phyloP scores from a whole-genome alignment of 2,888 invertebrate species.

The Rhimphoctona megacephalus region DNA sequence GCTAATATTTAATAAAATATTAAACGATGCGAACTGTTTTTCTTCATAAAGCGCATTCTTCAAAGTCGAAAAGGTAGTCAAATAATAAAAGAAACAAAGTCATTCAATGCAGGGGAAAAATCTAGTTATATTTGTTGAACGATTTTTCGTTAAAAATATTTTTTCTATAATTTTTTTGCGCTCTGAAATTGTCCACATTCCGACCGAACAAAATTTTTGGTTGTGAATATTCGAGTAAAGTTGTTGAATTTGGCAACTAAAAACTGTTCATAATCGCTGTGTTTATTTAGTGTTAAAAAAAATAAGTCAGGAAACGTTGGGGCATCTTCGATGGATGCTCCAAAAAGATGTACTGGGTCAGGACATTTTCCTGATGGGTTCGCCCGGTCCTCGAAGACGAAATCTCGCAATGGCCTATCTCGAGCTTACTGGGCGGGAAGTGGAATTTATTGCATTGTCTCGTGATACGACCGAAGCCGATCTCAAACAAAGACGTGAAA shows the following conservation, averaged over 20 bases:
- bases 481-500: conserved; percentile 97
- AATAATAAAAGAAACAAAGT: too few relatives aligned
- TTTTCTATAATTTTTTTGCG: not conserved
- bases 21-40: too few relatives aligned
- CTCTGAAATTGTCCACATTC: not conserved
- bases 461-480: conserved; percentile 99
- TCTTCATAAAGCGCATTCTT: too few relatives aligned
- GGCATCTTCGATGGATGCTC: conserved; percentile 97
- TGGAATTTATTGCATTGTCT: conserved; percentile 97
- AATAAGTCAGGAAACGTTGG: conserved; percentile 90
- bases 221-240: too few relatives aligned
- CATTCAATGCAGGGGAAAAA: not conserved
- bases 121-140: not conserved
- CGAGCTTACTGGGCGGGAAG: conserved; percentile 94
- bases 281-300: conserved; percentile 86
- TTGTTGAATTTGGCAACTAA: not conserved
- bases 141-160: not conserved
- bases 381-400: conserved; percentile 94
- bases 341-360: conserved; percentile 97
- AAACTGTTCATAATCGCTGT: not conserved
- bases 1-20: too few relatives aligned
- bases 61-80: too few relatives aligned
- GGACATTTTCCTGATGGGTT: conserved; percentile 97
- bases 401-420: conserved; percentile 94
- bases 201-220: not conserved